Conservation (phyloP, 2,113 vertebrate genomes). For the Hippocampus zosterae region DNA sequence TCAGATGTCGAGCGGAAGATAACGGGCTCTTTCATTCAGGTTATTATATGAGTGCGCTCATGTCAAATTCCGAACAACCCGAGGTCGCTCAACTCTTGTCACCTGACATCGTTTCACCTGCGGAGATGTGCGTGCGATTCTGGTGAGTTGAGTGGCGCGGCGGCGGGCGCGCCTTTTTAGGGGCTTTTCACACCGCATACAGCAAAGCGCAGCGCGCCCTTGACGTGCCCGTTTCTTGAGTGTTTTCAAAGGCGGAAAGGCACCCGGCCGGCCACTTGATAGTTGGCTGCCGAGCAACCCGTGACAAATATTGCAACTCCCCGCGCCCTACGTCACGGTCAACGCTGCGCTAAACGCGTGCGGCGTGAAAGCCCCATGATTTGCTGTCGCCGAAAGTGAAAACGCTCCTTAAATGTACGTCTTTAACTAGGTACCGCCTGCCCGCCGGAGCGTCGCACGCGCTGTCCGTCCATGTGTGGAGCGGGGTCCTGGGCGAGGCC, state of each 20-base stretch:
- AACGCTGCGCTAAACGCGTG: no score
- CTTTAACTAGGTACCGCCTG: slow-evolving; percentile 65
- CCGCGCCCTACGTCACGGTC: no score
- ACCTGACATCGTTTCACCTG: slow-evolving; percentile 30
- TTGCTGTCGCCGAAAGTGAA: not conserved
- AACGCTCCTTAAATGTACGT: not conserved
- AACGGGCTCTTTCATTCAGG: slow-evolving; percentile 40
- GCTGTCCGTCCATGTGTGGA: slow-evolving; percentile 54
- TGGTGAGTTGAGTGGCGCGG: slow-evolving; percentile 54
- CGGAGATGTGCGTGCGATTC: slow-evolving; percentile 66
- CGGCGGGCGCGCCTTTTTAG: not conserved
- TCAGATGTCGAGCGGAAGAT: not conserved
- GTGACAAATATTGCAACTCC: no score
- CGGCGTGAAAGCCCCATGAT: not conserved
- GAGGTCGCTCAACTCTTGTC: slow-evolving; percentile 59
- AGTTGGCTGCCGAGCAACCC: no score
- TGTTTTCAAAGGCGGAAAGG: no score
- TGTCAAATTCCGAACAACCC: slow-evolving; percentile 5
- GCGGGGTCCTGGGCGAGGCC: slow-evolving; percentile 19
- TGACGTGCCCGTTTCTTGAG: no score
- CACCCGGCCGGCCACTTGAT: no score
- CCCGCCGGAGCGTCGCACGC: slow-evolving; percentile 30
- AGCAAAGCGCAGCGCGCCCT: no score
- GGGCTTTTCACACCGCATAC: no score
- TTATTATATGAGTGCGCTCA: slow-evolving; percentile 57